A percentile compares a stretch with the other conserved stretches of the same genome.
Conservation (phyloP, 2,888 invertebrate genomes). For the Drosophila suboccidentalis region DNA sequence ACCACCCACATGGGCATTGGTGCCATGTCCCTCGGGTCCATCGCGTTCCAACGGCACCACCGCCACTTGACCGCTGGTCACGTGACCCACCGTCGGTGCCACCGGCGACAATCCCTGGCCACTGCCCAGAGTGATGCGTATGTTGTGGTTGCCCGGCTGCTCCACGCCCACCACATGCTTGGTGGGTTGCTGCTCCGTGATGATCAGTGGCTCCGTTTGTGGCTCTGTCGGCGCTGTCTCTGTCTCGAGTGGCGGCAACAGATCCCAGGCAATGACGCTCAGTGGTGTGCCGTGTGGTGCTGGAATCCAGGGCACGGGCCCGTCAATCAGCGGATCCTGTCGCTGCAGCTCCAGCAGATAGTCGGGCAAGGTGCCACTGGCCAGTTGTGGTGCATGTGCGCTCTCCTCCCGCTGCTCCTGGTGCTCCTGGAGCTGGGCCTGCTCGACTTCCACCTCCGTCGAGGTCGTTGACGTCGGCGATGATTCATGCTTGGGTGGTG, state of each 20-base stretch:
- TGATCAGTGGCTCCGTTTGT: conserved; percentile 57
- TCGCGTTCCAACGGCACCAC: conserved; percentile 49
- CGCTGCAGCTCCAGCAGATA: conserved; percentile 78
- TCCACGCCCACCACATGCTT: conserved; percentile 59
- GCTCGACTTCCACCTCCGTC: conserved; percentile 79
- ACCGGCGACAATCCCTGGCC: conserved; percentile 50
- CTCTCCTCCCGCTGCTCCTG: conserved; percentile 48
- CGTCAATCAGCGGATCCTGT: conserved; percentile 76
- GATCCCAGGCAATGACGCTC: conserved; percentile 84
- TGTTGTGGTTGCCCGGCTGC: conserved; percentile 65
- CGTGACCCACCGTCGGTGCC: conserved; percentile 30
- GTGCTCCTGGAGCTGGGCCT: conserved; percentile 65
- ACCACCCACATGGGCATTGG: conserved; percentile 70
- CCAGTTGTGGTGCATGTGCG: conserved; percentile 37
- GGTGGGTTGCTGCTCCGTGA: conserved; percentile 65
- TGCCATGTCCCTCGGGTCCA: conserved; percentile 64
- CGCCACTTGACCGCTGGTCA: conserved; percentile 50
- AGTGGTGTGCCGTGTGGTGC: conserved; percentile 58
- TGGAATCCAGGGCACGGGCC: conserved; percentile 78
- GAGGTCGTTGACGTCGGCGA: conserved; percentile 18
- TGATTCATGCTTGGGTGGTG: conserved; percentile 69
- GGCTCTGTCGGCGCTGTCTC: neutral
- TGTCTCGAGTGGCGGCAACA: conserved; percentile 72
- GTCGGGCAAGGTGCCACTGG: conserved; percentile 62
- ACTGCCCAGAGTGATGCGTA: conserved; percentile 62